These are phyloP conservation scores for Cherax quadricarinatus DNA, from an alignment of 1,140 invertebrate species.

Conservation along the genomic window DNA sequence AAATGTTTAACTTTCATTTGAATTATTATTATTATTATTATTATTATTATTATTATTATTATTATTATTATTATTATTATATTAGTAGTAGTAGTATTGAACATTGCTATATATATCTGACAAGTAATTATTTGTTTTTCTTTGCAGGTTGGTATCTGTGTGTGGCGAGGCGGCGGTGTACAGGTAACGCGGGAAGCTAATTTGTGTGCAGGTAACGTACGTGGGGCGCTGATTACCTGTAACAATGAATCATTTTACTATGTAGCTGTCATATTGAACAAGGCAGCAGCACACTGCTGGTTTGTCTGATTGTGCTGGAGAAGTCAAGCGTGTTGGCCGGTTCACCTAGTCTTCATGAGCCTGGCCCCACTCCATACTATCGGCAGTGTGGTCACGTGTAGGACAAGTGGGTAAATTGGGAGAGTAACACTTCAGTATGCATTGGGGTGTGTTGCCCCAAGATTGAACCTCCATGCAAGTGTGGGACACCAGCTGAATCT, in stretches of 20 bases:
- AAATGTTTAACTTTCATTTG: too few species aligned
- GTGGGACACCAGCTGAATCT: constrained; percentile 30
- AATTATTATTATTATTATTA: too few species aligned
- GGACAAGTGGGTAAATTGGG: constrained; percentile 56
- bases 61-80: too few species aligned
- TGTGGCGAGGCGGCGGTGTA: background rate
- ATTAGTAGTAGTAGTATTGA: too few species aligned
- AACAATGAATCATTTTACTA: too few species aligned
- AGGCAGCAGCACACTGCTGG: too few species aligned
- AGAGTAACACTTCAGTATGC: constrained; percentile 42
- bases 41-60: too few species aligned
- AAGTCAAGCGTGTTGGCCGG: too few species aligned
- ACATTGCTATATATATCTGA: background rate
- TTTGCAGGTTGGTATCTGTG: background rate
- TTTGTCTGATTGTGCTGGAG: too few species aligned
- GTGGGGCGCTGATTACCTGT: too few species aligned
- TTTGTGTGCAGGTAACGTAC: too few species aligned
- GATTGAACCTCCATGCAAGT: constrained; percentile 43
- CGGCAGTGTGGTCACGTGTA: constrained; percentile 29
- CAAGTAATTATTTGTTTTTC: background rate
- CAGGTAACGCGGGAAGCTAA: background rate
- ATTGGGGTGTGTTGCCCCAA: background rate
- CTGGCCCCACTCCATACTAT: background rate
- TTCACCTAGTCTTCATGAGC: background rate
- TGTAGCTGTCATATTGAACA: too few species aligned